These are phyloP conservation scores for Nycticryphes semicollaris DNA, from an alignment of 2,113 vertebrate genomes.

Conservation along the genomic window DNA sequence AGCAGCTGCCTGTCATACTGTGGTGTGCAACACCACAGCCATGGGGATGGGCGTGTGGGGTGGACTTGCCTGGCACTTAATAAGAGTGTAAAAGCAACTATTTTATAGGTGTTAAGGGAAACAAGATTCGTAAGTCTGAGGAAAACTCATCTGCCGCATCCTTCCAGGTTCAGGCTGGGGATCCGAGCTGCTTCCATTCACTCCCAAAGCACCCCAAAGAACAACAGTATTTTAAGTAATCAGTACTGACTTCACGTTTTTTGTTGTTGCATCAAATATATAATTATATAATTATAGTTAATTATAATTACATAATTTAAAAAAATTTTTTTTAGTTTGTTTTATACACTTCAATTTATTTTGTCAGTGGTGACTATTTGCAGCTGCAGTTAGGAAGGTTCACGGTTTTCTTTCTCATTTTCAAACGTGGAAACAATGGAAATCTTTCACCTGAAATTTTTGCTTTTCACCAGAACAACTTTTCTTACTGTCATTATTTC, in stretches of 20 bases:
- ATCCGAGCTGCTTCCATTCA: neutral
- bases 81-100: neutral
- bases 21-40: no score
- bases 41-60: fast-evolving
- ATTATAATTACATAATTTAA: neutral
- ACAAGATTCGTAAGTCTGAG: neutral
- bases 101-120: neutral
- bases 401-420: neutral
- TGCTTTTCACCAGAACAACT: neutral
- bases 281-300: neutral
- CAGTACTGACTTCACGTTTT: neutral
- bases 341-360: neutral
- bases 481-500: neutral
- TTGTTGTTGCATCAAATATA: neutral
- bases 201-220: neutral
- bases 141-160: neutral
- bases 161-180: neutral
- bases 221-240: neutral
- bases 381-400: neutral
- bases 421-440: neutral
- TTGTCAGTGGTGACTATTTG: neutral
- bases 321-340: neutral
- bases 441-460: neutral
- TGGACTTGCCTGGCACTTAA: neutral
- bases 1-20: neutral